A percentile compares a stretch with the other conserved stretches of the same genome.
phyloP scores from a whole-genome alignment of 1,140 invertebrate genomes.

The Zaprionus vittiger region DNA sequence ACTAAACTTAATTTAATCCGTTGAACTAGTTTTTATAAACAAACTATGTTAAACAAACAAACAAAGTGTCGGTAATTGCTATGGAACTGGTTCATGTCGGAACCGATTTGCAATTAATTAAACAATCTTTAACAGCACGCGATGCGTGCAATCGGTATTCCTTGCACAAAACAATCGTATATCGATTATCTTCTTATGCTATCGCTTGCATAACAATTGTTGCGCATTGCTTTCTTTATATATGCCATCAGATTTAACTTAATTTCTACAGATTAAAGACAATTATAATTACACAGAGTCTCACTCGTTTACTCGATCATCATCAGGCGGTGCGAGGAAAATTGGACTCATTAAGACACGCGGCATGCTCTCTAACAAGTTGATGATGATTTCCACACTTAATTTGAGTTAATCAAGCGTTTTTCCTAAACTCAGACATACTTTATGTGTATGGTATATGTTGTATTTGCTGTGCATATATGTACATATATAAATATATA shows the following conservation, averaged over 20 bases:
- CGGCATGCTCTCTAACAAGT: constrained; percentile 54
- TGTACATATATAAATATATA: constrained; percentile 1
- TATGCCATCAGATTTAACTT: constrained; percentile 4
- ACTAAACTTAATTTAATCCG: neutral
- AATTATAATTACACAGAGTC: neutral
- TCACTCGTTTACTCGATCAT: constrained; percentile 22
- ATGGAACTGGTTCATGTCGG: neutral
- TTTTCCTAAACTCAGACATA: constrained; percentile 3
- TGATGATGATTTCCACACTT: constrained; percentile 67
- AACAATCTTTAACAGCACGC: neutral
- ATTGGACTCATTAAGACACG: constrained; percentile 33
- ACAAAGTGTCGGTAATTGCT: neutral
- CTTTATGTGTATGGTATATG: neutral
- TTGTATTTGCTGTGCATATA: constrained; percentile 4
- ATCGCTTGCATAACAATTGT: constrained; percentile 1
- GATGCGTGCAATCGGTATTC: neutral
- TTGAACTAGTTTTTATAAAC: neutral
- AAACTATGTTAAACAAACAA: neutral
- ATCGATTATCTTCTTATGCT: neutral
- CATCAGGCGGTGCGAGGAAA: neutral
- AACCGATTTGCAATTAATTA: neutral
- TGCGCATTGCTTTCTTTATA: neutral
- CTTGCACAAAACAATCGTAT: neutral
- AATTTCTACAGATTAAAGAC: constrained; percentile 1
- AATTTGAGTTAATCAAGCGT: constrained; percentile 65